phyloP scores from a whole-genome alignment of 2,113 vertebrate genomes.

The Lipotes vexillifer region DNA sequence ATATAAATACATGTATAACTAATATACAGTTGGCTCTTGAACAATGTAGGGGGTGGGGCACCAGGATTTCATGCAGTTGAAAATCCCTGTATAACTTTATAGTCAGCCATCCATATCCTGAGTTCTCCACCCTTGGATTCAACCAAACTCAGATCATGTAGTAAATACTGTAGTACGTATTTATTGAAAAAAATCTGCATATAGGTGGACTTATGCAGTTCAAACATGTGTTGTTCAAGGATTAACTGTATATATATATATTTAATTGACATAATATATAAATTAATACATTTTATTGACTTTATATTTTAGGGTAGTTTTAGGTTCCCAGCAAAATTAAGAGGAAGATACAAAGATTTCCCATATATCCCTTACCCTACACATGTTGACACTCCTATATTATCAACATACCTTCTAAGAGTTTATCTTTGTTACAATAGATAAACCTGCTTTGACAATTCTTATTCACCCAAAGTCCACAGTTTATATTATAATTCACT shows the following conservation, averaged over 20 bases:
- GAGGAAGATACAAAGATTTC: neutral
- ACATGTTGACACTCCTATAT: neutral
- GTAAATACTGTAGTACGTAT: too few species aligned
- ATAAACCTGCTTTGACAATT: neutral
- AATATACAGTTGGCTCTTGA: too few species aligned
- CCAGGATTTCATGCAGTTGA: too few species aligned
- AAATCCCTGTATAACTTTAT: too few species aligned
- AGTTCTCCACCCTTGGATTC: too few species aligned
- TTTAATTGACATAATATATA: neutral
- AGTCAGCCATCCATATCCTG: too few species aligned
- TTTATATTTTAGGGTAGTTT: neutral
- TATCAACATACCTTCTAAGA: neutral
- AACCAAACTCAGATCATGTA: too few species aligned
- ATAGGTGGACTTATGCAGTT: too few species aligned
- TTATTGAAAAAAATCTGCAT: too few species aligned
- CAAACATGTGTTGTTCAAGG: too few species aligned
- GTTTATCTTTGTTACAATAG: neutral
- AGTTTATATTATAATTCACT: neutral
- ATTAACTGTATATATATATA: neutral
- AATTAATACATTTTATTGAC: neutral
- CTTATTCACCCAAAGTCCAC: neutral
- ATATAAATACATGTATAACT: neutral
- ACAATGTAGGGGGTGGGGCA: too few species aligned
- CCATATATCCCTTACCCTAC: neutral
- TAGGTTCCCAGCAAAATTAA: neutral